Evolutionary conservation across 2,797 vertebrate species (phyloP), one percentile per base, ranked within the genome.

Genomic region (Premnoplex brunnescens): DNA sequence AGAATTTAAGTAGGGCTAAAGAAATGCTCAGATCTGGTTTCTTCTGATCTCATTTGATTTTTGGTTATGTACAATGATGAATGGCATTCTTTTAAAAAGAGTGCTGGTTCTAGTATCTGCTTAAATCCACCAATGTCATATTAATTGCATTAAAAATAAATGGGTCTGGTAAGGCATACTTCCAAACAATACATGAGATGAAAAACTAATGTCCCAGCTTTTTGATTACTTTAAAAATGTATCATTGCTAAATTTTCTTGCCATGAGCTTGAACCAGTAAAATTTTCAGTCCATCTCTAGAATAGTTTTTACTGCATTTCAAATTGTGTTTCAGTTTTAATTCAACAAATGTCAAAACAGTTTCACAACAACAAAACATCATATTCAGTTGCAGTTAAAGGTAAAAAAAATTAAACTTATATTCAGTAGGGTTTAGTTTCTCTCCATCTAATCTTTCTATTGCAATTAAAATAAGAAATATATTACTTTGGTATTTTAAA

Each of bases 11-110:
- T 59, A 81, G 56, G 39, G 30, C 24, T 87, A 44, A 93, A 89
- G 41, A 89, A 91, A 36, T 55, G 28, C 34, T 80, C 27, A 58
- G 54, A 83, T 94, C 46, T 91, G 21, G 11, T 94, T 96, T 94
- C 82, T 37, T 89, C 81, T 68, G 78, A 51, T 64, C 51, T 79
- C 4, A 3, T 79, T 90, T 87, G 39, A 63, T 59, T 95, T 92
- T 92, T 91, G 24, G 20, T 80, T 87, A n/a, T 37, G 48, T 41
- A 58, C 71, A 80, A 3, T 34, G 60, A 43, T 87, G 81, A 91
- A 91, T 74, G 60, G 14, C 24, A 67, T 80, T 86, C 63, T 79
- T 88, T 87, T 79, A 80, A 94, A 90, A 91, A 13, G 30, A 48
- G 15, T 46, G 62, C 12, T 32, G n/a, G 51, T 72, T 80, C 16